These are phyloP conservation scores for Eupithecia insigniata DNA, from an alignment of 2,888 invertebrate genomes.

Conservation along the genomic window DNA sequence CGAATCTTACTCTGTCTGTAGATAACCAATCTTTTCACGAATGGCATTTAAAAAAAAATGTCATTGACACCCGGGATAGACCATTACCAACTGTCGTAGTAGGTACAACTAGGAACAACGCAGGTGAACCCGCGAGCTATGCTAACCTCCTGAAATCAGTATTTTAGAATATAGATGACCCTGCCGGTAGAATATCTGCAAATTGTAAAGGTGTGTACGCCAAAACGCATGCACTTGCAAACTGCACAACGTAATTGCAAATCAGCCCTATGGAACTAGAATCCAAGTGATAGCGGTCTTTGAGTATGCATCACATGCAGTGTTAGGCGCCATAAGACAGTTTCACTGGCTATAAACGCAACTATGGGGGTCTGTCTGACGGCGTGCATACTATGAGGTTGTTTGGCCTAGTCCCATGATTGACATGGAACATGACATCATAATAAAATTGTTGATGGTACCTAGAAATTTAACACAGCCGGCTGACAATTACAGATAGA, in stretches of 20 bases:
- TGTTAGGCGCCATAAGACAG: conserved; percentile 20
- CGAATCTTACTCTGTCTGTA: background rate
- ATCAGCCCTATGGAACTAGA: conserved; percentile 3
- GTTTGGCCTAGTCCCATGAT: conserved; percentile 24
- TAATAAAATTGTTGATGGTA: background rate
- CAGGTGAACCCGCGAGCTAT: background rate
- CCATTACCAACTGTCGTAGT: too few species aligned
- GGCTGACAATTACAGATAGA: too few species aligned
- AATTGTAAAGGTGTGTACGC: background rate
- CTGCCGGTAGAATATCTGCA: too few species aligned
- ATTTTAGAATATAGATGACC: background rate
- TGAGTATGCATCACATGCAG: conserved; percentile 24
- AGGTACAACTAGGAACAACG: background rate
- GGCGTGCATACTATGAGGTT: conserved; percentile 23
- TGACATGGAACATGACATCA: background rate
- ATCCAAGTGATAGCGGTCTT: conserved; percentile 9
- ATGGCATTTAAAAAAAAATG: background rate
- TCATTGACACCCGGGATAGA: background rate
- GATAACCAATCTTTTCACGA: background rate
- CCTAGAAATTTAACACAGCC: too few species aligned
- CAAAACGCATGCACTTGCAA: conserved; percentile 13
- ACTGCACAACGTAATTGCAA: conserved; percentile 17
- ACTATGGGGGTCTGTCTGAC: conserved; percentile 16
- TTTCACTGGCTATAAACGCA: conserved; percentile 19
- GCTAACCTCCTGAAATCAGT: background rate